Base-by-base conservation (phyloP, 2,888 invertebrate species). In the Lithophane socia region DNA sequence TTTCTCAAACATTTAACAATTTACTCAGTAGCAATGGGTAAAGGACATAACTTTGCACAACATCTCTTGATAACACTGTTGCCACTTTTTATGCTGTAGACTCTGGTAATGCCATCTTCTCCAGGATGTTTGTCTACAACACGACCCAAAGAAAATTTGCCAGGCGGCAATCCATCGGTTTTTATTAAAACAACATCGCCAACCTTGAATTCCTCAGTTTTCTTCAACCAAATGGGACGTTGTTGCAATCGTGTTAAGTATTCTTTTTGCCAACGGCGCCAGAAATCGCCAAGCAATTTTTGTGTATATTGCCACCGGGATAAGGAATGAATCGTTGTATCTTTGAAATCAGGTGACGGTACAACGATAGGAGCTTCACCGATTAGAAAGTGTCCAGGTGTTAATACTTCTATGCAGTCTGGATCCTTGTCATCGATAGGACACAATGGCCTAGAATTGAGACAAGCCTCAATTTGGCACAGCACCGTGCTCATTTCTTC, bases 381-480 rank as follows among this genome's bases (percentile, higher is more conserved):
- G 16, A 52, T 52, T 52, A 52, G 0, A 29, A 60, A 60, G 16
- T 16, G 60, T 16, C 60, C 60, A 3, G 24, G 60, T 60, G 13
- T 58, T 24, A 58, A 16, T 58, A 16, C 60, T 24, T 60, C 60
- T 60, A 60, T 24, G 24, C 60, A 60, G 60, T 16, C 60, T 60
- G 16, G 16, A 1, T 60, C 24, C 24, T 60, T 60, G 3, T 16
- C 24, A 24, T 60, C 24, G 3, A 60, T 24, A 60, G 60, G 60
- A 24, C 60, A 60, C 60, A 60, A 16, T 60, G 60, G 60, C 60
- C 60, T 60, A 24, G 60, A 60, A 60, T 60, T 60, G 24, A 60
- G 60, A 24, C 60, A 60, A 60, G 60, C 60, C 60, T 58, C 58
- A 24, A 58, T 24, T 24, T 58, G 8, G 16, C 24, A 58, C 24